phyloP scores from a whole-genome alignment of 1,140 invertebrate species.

The Ruditapes philippinarum region DNA sequence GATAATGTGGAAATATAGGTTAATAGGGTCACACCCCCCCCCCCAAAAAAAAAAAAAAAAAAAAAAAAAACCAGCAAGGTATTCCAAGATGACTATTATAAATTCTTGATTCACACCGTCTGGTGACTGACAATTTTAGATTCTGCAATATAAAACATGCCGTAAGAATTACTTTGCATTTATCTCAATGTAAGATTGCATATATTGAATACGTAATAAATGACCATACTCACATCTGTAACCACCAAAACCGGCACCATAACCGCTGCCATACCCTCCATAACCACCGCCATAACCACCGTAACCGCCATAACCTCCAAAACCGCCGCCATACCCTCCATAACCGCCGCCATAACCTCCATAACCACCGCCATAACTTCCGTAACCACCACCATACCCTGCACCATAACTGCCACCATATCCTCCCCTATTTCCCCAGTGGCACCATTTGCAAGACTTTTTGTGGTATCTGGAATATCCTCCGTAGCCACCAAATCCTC shows the following conservation, averaged over 20 bases:
- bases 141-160: too few relatives aligned
- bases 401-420: not conserved
- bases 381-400: not conserved
- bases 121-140: too few relatives aligned
- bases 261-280: not conserved
- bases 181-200: too few relatives aligned
- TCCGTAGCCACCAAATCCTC: not conserved
- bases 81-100: too few relatives aligned
- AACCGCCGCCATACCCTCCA: not conserved
- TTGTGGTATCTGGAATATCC: not conserved
- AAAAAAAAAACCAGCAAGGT: too few relatives aligned
- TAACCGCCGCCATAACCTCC: not conserved
- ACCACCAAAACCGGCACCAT: not conserved
- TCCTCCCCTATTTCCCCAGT: not conserved
- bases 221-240: not conserved
- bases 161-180: too few relatives aligned
- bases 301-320: not conserved
- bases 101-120: too few relatives aligned
- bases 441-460: not conserved
- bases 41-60: too few relatives aligned
- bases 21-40: too few relatives aligned
- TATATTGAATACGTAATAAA: too few relatives aligned
- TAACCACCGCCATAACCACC: not conserved
- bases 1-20: too few relatives aligned
- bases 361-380: slow-evolving; percentile 3